phyloP scores from a whole-genome alignment of 2,113 vertebrate species.

The Odocoileus virginianus region DNA sequence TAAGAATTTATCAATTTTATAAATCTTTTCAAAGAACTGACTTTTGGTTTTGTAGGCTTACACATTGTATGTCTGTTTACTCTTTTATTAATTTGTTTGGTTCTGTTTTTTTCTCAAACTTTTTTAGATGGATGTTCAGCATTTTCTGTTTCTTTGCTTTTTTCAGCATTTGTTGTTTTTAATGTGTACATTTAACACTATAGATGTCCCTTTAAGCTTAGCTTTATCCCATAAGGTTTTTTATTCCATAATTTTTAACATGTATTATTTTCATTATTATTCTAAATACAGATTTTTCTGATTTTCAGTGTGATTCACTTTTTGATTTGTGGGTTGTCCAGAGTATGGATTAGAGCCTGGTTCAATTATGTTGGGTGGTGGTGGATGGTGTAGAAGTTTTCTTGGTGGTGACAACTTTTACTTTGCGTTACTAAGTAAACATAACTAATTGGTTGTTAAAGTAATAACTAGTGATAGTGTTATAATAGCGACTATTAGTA shows the following conservation, averaged over 20 bases:
- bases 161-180: not conserved
- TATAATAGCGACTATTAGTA: not conserved
- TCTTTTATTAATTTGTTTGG: not conserved
- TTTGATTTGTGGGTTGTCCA: not conserved
- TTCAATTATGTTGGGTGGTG: not conserved
- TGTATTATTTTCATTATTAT: not conserved
- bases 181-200: not conserved
- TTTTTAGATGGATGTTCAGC: not conserved
- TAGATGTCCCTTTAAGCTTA: not conserved
- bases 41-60: not conserved
- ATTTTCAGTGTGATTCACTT: not conserved
- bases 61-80: not conserved
- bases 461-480: not conserved
- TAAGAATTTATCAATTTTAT: not conserved
- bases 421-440: not conserved
- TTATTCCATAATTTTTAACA: not conserved
- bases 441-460: not conserved
- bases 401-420: not conserved
- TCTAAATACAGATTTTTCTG: not conserved
- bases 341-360: not conserved
- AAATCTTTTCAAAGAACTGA: not conserved
- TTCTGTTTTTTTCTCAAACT: not conserved
- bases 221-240: not conserved
- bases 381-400: not conserved
- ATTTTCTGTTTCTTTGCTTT: not conserved